Percentiles rank a stretch among this genome's conserved stretches.
Conservation (phyloP, 2,888 invertebrate species). For the Isoperla grammatica region DNA sequence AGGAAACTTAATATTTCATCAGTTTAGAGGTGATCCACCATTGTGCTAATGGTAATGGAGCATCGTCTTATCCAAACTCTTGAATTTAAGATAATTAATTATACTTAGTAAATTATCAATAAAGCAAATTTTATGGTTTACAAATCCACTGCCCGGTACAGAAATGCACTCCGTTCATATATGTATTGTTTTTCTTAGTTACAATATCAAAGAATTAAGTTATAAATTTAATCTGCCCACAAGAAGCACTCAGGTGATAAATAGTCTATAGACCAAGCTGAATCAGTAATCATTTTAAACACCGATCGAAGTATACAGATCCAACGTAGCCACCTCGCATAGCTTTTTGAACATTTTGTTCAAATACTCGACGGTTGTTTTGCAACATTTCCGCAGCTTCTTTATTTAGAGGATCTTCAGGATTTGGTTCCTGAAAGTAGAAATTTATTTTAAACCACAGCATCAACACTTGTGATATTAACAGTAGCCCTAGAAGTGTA, state of each 20-base stretch:
- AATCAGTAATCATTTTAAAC: constrained; percentile 72
- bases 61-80: no score
- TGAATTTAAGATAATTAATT: not conserved
- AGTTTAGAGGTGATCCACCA: no score
- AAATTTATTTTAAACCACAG: no score
- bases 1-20: no score
- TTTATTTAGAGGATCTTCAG: constrained; percentile 97
- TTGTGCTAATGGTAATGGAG: no score
- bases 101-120: not conserved
- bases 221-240: no score
- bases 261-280: no score
- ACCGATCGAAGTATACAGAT: constrained; percentile 89
- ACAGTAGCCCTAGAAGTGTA: no score
- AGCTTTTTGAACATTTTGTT: constrained; percentile 92
- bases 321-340: constrained; percentile 96
- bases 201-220: no score
- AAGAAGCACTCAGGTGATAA: no score
- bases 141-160: constrained; percentile 9
- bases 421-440: constrained; percentile 83
- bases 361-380: constrained; percentile 88
- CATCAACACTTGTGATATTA: no score
- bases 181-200: no score
- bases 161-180: not conserved
- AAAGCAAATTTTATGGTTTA: constrained; percentile 19
- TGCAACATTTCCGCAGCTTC: constrained; percentile 97